Conservation (phyloP, 2,797 vertebrate genomes). For the Sebastes itinus region DNA sequence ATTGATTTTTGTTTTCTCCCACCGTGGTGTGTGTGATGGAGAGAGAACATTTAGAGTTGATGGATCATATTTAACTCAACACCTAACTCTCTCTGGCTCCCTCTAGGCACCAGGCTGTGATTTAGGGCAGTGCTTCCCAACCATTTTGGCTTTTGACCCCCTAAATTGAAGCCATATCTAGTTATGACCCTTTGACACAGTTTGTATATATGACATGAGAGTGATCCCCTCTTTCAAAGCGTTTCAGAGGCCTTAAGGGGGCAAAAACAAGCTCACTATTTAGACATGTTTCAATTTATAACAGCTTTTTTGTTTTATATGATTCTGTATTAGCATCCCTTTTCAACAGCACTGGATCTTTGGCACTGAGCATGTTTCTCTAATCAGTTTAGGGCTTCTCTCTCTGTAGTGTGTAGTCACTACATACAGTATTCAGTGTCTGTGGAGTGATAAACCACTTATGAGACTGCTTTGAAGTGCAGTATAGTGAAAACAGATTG, state of each 20-base stretch:
- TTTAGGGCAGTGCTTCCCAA: not conserved
- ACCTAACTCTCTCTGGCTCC: conserved; percentile 30
- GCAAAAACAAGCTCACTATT: not conserved
- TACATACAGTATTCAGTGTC: conserved; percentile 35
- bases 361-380: not conserved
- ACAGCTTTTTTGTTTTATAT: not conserved
- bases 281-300: not conserved
- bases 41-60: not conserved
- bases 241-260: not conserved
- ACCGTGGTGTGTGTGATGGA: not conserved
- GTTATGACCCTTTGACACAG: not conserved
- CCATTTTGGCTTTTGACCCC: not conserved
- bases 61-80: conserved; percentile 2
- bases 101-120: conserved; percentile 12
- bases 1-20: conserved; percentile 6
- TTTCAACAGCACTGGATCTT: not conserved
- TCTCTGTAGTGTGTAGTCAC: conserved; percentile 16
- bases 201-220: not conserved
- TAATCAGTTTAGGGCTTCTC: conserved; percentile 12
- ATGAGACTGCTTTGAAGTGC: conserved; percentile 45
- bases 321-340: not conserved
- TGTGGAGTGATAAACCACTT: conserved; percentile 46
- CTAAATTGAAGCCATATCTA: not conserved
- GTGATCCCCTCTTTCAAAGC: not conserved
- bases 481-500: conserved; percentile 54